Conservation (phyloP, 2,113 vertebrate species). For the Excalfactoria chinensis region DNA sequence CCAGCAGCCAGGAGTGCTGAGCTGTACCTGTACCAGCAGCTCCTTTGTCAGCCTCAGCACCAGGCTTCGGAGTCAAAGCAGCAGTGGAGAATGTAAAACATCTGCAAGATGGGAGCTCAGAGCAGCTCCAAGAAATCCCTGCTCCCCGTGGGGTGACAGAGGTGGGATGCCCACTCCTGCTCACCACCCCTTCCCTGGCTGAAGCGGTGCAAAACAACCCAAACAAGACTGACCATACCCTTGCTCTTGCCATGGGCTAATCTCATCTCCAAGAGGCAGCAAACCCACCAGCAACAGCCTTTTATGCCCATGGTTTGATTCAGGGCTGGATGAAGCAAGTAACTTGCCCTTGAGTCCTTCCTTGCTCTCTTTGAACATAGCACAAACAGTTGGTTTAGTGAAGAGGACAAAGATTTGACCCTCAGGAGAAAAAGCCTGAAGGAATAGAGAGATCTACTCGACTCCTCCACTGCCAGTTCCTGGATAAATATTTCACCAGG, state of each 20-base stretch:
- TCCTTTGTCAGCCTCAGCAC: background rate
- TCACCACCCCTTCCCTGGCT: background rate
- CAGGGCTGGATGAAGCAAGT: background rate
- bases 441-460: background rate
- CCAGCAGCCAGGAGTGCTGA: background rate
- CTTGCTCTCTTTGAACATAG: background rate
- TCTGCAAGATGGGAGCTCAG: accelerated
- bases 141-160: constrained; percentile 49
- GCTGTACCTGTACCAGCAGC: background rate
- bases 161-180: constrained; percentile 5
- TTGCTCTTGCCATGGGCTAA: background rate
- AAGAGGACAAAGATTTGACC: constrained; percentile 25
- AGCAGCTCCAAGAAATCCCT: accelerated
- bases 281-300: background rate
- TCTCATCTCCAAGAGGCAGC: background rate
- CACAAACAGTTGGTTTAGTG: background rate
- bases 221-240: background rate
- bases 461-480: background rate
- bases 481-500: constrained; percentile 60
- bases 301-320: background rate
- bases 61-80: background rate
- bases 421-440: background rate
- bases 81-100: accelerated
- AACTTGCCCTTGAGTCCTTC: background rate
- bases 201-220: background rate